Evolutionary conservation across 2,113 vertebrate species (phyloP).

Genomic region (Oophaga pumilio): DNA sequence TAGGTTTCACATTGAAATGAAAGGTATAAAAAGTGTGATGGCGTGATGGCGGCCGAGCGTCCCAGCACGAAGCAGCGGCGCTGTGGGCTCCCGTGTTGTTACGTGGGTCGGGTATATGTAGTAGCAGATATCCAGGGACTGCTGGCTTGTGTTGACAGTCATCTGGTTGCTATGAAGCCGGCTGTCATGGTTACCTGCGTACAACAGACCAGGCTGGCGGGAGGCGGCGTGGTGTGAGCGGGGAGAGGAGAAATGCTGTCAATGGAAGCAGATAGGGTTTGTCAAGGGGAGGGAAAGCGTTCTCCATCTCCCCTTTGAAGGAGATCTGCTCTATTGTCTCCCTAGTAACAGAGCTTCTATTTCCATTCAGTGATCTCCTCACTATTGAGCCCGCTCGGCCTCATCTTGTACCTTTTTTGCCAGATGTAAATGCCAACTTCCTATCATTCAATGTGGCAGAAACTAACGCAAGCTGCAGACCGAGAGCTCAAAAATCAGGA

Average conservation of each 20-base stretch:
- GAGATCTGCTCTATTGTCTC: slow-evolving; percentile 51
- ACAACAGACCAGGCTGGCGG: slow-evolving; percentile 52
- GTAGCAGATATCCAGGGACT: slow-evolving; percentile 40
- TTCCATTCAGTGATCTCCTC: slow-evolving; percentile 37
- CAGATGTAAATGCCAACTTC: neutral
- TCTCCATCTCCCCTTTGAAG: slow-evolving; percentile 27
- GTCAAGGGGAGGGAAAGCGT: slow-evolving; percentile 29
- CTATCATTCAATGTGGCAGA: neutral
- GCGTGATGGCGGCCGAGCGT: neutral
- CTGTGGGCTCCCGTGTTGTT: slow-evolving; percentile 28
- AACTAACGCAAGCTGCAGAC: neutral
- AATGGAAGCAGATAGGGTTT: slow-evolving; percentile 47
- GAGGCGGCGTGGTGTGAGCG: slow-evolving; percentile 40
- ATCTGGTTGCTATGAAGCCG: slow-evolving; percentile 53
- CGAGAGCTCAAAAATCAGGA: neutral
- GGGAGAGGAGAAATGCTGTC: slow-evolving; percentile 45
- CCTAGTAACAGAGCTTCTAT: slow-evolving; percentile 58
- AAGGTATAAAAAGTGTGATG: neutral
- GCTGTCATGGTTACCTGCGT: slow-evolving; percentile 58
- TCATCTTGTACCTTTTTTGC: neutral
- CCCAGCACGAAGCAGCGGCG: neutral
- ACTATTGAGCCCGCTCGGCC: neutral
- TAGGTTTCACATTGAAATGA: neutral
- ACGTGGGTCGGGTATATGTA: slow-evolving; percentile 25
- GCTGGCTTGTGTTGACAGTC: slow-evolving; percentile 55